These are phyloP conservation scores for Andrena minutula DNA, from an alignment of 2,888 invertebrate genomes.

Conservation along the genomic window DNA sequence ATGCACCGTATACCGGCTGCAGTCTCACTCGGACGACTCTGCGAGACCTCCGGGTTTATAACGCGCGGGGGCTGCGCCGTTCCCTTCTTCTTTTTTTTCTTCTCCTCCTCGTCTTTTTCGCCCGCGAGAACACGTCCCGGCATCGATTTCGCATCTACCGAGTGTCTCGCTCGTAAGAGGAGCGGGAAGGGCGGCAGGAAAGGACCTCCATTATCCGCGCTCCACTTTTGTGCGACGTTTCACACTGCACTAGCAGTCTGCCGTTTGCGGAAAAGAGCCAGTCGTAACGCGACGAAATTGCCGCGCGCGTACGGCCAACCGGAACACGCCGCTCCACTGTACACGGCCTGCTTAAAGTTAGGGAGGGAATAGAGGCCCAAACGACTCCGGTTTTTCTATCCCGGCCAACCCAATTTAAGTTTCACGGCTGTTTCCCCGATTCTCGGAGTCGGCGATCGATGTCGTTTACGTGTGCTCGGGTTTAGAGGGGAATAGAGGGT, in stretches of 20 bases:
- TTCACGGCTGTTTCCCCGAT: not conserved
- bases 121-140: constrained; percentile 54
- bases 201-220: constrained; percentile 68
- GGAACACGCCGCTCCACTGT: constrained; percentile 28
- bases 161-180: constrained; percentile 61
- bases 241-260: constrained; percentile 55
- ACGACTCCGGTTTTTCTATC: too few species aligned
- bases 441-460: not conserved
- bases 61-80: constrained; percentile 40
- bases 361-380: too few species aligned
- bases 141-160: constrained; percentile 74
- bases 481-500: not conserved
- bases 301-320: constrained; percentile 45
- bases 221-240: constrained; percentile 66
- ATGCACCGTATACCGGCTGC: constrained; percentile 41
- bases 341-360: not conserved
- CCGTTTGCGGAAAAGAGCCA: constrained; percentile 55
- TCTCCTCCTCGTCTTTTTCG: constrained; percentile 2
- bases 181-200: constrained; percentile 29
- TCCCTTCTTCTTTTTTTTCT: constrained; percentile 40
- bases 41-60: constrained; percentile 50
- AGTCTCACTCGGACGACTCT: constrained; percentile 55
- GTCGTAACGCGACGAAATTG: constrained; percentile 67
- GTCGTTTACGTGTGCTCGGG: too few species aligned
- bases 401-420: not conserved